These are phyloP conservation scores for Chaetorhynchus papuensis DNA, from an alignment of 2,113 vertebrate species.

Conservation along the genomic window DNA sequence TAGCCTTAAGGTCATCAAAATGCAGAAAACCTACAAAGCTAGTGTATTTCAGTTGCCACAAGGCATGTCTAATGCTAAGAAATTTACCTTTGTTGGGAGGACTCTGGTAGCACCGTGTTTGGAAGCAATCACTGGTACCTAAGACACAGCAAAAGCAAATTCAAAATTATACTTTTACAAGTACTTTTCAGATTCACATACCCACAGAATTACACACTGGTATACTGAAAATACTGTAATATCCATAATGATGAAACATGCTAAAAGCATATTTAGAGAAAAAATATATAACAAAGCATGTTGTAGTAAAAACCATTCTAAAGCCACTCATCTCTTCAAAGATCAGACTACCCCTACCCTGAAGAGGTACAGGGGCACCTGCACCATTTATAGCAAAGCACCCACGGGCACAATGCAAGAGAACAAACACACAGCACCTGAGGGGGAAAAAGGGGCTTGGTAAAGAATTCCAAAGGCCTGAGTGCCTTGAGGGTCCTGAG, in stretches of 20 bases:
- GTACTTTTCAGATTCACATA: not conserved
- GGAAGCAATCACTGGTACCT: not conserved
- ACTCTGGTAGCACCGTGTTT: rapidly evolving
- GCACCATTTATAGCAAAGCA: not conserved
- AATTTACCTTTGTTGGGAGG: rapidly evolving
- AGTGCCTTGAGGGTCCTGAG: not conserved
- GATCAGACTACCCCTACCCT: rapidly evolving
- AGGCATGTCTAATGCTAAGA: rapidly evolving
- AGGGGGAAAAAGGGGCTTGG: rapidly evolving
- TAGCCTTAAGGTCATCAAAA: not conserved
- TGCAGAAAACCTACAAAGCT: not conserved
- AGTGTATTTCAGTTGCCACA: rapidly evolving
- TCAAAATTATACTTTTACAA: not conserved
- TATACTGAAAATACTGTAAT: not conserved
- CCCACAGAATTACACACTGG: rapidly evolving
- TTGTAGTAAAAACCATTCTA: not conserved
- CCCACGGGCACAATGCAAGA: rapidly evolving
- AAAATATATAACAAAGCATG: rapidly evolving
- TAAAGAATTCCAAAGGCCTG: not conserved
- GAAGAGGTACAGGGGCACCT: rapidly evolving
- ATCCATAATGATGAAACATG: rapidly evolving
- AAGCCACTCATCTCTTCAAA: rapidly evolving
- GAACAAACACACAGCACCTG: not conserved
- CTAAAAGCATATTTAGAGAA: not conserved
- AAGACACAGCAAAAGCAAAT: not conserved